Conservation (phyloP, 2,797 vertebrate genomes). For the Halcyon leucocephala region DNA sequence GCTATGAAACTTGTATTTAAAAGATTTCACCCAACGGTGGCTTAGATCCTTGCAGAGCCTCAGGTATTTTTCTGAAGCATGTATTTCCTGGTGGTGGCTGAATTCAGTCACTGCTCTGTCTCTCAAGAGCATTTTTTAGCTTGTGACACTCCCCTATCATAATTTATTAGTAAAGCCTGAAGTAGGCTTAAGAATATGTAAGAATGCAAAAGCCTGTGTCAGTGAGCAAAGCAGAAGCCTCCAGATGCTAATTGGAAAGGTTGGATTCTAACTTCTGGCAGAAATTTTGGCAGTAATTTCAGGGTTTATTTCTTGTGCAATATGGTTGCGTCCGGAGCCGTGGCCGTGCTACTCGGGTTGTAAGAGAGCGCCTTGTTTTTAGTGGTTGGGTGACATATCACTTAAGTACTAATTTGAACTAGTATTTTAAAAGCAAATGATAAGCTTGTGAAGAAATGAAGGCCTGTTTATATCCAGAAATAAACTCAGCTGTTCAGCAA, state of each 20-base stretch:
- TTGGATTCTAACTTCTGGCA: not conserved
- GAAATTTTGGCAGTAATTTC: not conserved
- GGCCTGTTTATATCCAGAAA: conserved; percentile 34
- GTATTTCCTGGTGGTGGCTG: not conserved
- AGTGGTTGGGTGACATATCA: not conserved
- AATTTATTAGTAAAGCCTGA: not conserved
- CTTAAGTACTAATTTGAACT: conserved; percentile 2
- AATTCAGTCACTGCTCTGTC: not conserved
- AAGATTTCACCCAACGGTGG: not conserved
- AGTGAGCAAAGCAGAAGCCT: not conserved
- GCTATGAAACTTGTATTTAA: not conserved
- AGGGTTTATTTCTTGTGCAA: not conserved
- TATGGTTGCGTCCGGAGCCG: not conserved
- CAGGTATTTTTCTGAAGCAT: not conserved
- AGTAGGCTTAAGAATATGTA: not conserved
- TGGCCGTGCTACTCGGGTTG: not conserved
- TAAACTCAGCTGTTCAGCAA: conserved; percentile 23
- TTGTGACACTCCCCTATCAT: not conserved
- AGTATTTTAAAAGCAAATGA: conserved; percentile 36
- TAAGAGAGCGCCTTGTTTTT: conserved; percentile 36
- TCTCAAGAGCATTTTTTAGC: not conserved
- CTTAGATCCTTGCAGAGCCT: not conserved
- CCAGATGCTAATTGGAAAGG: not conserved
- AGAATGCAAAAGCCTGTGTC: not conserved
- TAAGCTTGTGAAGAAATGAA: conserved; percentile 30